Percentiles rank a stretch among this genome's conserved stretches.
phyloP scores from a whole-genome alignment of 2,888 invertebrate species.

The Chironomus tentans region DNA sequence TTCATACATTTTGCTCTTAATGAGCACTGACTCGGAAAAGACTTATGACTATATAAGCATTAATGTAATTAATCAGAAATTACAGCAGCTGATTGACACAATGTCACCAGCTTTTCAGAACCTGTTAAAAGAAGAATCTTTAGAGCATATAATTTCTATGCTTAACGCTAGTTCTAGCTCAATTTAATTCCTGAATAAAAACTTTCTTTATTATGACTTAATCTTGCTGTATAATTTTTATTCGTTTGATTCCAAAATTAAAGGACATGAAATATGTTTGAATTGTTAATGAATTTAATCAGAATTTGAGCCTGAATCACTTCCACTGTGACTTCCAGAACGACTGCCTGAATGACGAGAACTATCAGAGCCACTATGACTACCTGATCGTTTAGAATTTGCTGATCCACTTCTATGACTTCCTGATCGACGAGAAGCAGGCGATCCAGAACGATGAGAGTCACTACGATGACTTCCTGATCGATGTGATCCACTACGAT shows the following conservation, averaged over 20 bases:
- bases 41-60: background rate
- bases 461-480: slow-evolving; percentile 39
- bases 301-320: slow-evolving; percentile 31
- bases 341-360: slow-evolving; percentile 36
- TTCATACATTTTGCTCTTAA: background rate
- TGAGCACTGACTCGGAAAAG: background rate
- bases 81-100: background rate
- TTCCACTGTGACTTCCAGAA: slow-evolving; percentile 32
- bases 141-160: background rate
- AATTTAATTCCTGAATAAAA: too few species aligned
- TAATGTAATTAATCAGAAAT: background rate
- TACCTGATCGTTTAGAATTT: slow-evolving; percentile 32
- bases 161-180: background rate
- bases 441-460: slow-evolving; percentile 32
- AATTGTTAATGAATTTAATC: background rate
- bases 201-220: too few species aligned
- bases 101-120: slow-evolving; percentile 9
- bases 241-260: too few species aligned
- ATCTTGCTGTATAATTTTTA: too few species aligned
- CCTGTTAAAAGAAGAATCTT: background rate
- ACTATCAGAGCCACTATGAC: slow-evolving; percentile 35
- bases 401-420: slow-evolving; percentile 28
- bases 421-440: slow-evolving; percentile 36
- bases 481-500: slow-evolving; percentile 33
- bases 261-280: too few species aligned